A percentile compares a stretch with the other conserved stretches of the same genome.
Evolutionary conservation across 2,888 invertebrate species (phyloP).

Genomic region (Galerucella calmariensis): DNA sequence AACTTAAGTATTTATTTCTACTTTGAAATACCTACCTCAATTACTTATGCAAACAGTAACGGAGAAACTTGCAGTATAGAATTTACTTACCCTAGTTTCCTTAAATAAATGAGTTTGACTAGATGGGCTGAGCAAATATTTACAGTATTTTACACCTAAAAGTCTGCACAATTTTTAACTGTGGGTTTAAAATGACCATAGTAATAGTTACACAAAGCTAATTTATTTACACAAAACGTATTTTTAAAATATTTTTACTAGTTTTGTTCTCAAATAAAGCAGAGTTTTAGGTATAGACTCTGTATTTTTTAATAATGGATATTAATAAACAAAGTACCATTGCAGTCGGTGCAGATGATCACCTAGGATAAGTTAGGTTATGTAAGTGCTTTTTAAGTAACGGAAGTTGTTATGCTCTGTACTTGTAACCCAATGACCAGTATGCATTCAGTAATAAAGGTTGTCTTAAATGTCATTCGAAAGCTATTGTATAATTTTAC

Average conservation of each 20-base stretch:
- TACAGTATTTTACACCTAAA: constrained; percentile 37
- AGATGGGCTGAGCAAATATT: constrained; percentile 28
- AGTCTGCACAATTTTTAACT: constrained; percentile 36
- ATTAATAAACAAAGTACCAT: constrained; percentile 40
- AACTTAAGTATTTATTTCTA: constrained; percentile 16
- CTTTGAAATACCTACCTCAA: constrained; percentile 30
- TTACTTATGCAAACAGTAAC: constrained; percentile 16
- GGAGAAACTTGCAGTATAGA: constrained; percentile 11
- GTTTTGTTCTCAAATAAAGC: constrained; percentile 13
- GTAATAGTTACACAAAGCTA: constrained; percentile 41
- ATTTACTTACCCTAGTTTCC: constrained; percentile 10
- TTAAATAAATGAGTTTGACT: neutral
- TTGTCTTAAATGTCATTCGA: constrained; percentile 66
- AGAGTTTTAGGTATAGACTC: constrained; percentile 39
- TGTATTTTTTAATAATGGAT: constrained; percentile 52
- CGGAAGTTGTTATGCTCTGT: constrained; percentile 66
- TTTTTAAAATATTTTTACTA: constrained; percentile 18
- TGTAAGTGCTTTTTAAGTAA: constrained; percentile 67
- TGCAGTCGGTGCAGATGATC: constrained; percentile 59
- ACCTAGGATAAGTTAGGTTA: constrained; percentile 62
- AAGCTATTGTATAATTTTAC: neutral
- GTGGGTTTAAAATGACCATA: constrained; percentile 31
- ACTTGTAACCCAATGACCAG: constrained; percentile 69
- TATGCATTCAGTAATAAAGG: constrained; percentile 70
- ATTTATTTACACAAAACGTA: constrained; percentile 16